Base-by-base conservation (phyloP, 2,888 invertebrate genomes). In the Crepidodera aurea region DNA sequence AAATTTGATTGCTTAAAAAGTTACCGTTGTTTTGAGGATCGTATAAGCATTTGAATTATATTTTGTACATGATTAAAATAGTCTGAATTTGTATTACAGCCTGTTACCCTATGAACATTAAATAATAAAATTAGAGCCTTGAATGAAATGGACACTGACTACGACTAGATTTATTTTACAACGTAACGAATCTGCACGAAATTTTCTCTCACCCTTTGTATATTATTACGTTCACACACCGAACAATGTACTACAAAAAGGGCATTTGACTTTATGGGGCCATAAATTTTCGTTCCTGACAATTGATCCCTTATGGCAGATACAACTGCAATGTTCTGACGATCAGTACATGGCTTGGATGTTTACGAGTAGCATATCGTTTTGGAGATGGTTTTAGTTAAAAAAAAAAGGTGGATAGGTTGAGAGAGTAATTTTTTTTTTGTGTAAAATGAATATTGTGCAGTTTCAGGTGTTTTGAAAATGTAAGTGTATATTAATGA, bases 221-320 rank as follows among this genome's bases (percentile, higher is more conserved):
- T 60, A 59, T 57, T 59, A 51, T 53, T 46, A 60, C 60, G 67
- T 66, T 68, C 66, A 59, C 66, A 68, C 62, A 57, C 32, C 51
- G 60, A 62, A 66, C 64, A 66, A 66, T 63, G 48, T 65, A 27
- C 54, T 70, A 65, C 71, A 67, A 69, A 74, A 72, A 75, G 75
- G 76, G 76, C 76, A 74, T 75, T 73, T 72, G 72, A 72, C 67
- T 72, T 72, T 66, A 73, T 65, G 69, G 76, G 78, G 78, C 53
- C 79, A 84, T 84, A 84, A 84, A 84, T 84, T 84, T 83, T 81
- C 79, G 77, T 77, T 80, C 79, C 81, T 82, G 82, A 82, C 82
- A 82, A 82, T 58, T 50, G 37, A 54, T 62, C 62, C 62, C 62
- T 62, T 59, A 51, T 42, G 44, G 61, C 42, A 19, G 16, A 25